Evolutionary conservation across 2,113 vertebrate species (phyloP).

Genomic region (Thinocorus orbignyianus): DNA sequence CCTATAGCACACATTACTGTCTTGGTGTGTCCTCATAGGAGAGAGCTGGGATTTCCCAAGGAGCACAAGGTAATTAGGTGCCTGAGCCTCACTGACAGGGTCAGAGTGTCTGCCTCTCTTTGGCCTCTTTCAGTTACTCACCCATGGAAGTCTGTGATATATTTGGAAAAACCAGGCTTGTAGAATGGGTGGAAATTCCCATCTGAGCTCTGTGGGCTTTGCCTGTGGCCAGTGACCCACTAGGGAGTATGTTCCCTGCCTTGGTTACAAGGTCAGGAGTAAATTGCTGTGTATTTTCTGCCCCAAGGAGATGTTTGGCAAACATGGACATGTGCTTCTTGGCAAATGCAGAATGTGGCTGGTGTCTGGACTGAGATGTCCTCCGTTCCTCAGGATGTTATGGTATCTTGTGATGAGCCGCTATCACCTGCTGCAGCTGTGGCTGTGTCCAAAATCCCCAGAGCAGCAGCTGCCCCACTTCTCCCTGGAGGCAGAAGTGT

Average conservation of each 20-base stretch:
- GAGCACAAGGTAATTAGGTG: neutral
- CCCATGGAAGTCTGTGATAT: neutral
- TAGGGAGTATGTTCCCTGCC: neutral
- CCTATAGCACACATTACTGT: neutral
- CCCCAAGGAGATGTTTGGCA: neutral
- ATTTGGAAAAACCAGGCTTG: neutral
- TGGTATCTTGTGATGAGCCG: neutral
- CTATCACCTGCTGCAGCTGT: neutral
- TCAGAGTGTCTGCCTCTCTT: neutral
- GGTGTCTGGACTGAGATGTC: neutral
- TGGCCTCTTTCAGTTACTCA: neutral
- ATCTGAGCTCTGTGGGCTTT: neutral
- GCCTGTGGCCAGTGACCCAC: accelerated
- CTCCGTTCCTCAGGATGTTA: neutral
- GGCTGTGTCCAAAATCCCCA: accelerated
- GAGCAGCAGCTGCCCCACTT: neutral
- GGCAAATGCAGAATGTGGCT: neutral
- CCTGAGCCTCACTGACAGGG: neutral
- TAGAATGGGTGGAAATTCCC: neutral
- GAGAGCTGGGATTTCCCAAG: neutral
- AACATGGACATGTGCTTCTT: accelerated
- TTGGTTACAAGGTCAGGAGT: neutral
- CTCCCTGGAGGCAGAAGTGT: neutral
- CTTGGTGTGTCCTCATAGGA: neutral
- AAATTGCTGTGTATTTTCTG: neutral